These are phyloP conservation scores for Pachyrhynchus sulphureomaculatus DNA, from an alignment of 1,140 invertebrate species.

Conservation along the genomic window DNA sequence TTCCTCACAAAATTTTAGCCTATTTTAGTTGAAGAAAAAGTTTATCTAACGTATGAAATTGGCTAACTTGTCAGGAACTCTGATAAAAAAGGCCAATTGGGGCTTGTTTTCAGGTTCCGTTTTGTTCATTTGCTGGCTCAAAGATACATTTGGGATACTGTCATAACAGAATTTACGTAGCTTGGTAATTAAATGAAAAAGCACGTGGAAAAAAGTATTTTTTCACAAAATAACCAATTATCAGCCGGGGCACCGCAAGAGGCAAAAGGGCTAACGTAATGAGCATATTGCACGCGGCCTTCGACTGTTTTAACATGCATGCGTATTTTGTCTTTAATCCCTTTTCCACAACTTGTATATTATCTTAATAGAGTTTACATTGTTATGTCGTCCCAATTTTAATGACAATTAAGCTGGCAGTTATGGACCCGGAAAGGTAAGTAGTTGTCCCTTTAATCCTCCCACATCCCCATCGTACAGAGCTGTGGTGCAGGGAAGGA, in stretches of 20 bases:
- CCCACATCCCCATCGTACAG: conserved; percentile 5
- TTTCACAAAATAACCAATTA: conserved; percentile 1
- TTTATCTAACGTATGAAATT: too few relatives aligned
- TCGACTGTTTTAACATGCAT: conserved; percentile 33
- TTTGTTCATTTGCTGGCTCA: neutral
- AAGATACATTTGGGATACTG: conserved; percentile 4
- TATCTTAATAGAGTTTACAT: conserved; percentile 11
- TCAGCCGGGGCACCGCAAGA: conserved; percentile 32
- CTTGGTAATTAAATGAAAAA: neutral
- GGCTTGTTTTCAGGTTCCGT: too few relatives aligned
- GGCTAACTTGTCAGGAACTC: too few relatives aligned
- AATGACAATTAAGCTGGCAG: conserved; percentile 13
- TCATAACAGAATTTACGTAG: neutral
- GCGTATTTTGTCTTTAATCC: conserved; percentile 24
- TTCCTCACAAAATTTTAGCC: too few relatives aligned
- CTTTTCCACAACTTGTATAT: conserved; percentile 26
- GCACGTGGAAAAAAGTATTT: neutral
- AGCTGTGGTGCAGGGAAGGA: conserved; percentile 29
- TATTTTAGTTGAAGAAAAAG: too few relatives aligned
- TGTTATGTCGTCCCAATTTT: conserved; percentile 9
- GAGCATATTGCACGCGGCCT: conserved; percentile 30
- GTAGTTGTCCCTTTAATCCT: neutral
- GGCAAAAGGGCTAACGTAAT: conserved; percentile 32
- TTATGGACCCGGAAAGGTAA: conserved; percentile 13
- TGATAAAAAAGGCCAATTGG: too few relatives aligned